A percentile compares a stretch with the other conserved stretches of the same genome.
phyloP scores from a whole-genome alignment of 2,113 vertebrate genomes.

The Cercopithecus mona region DNA sequence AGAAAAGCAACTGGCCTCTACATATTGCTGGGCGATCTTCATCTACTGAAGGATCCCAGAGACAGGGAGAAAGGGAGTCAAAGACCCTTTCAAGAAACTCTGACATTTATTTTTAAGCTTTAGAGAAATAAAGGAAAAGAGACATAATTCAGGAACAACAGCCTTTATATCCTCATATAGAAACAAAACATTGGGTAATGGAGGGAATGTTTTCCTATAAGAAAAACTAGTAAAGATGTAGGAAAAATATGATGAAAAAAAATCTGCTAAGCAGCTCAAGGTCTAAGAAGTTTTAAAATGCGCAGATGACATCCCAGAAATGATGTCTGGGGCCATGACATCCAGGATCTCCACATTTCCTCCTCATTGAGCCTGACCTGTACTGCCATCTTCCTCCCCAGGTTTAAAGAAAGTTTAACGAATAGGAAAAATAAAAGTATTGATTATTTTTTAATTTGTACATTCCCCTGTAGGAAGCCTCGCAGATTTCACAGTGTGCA shows the following conservation, averaged over 20 bases:
- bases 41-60: background rate
- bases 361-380: background rate
- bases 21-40: slow-evolving; percentile 40
- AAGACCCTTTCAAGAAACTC: slow-evolving; percentile 47
- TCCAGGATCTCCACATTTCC: background rate
- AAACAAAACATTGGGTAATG: slow-evolving; percentile 14
- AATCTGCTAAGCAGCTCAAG: background rate
- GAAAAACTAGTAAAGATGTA: slow-evolving; percentile 14
- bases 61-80: background rate
- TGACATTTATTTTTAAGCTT: slow-evolving; percentile 32
- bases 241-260: slow-evolving; percentile 34
- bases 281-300: background rate
- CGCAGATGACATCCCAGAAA: background rate
- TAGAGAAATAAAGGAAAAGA: slow-evolving; percentile 43
- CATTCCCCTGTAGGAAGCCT: slow-evolving; percentile 60
- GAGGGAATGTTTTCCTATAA: background rate
- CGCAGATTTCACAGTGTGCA: slow-evolving; percentile 58
- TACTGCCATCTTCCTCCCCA: background rate
- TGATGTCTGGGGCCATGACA: background rate
- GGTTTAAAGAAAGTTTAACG: slow-evolving; percentile 56
- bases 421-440: slow-evolving; percentile 66
- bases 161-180: background rate
- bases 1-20: slow-evolving; percentile 60
- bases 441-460: slow-evolving; percentile 72
- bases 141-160: background rate